phyloP scores from a whole-genome alignment of 2,888 invertebrate species.

The Sphinx pinastri region DNA sequence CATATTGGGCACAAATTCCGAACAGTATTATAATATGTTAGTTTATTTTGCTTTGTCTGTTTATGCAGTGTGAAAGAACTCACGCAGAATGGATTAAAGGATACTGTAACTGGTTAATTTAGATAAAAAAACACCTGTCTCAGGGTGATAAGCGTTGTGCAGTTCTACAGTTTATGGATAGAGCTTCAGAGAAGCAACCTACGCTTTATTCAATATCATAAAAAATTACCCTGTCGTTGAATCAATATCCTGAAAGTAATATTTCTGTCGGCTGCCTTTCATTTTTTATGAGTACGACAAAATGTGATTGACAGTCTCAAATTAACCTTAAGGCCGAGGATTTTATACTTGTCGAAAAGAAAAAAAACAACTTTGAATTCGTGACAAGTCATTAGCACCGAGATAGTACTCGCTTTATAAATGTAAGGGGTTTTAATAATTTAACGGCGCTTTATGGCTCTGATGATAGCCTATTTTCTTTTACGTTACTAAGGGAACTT shows the following conservation, averaged over 20 bases:
- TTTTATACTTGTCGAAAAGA: not conserved
- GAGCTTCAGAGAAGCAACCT: too few species aligned
- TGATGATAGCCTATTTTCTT: constrained; percentile 40
- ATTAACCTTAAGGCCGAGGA: not conserved
- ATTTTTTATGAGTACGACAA: not conserved
- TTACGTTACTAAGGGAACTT: constrained; percentile 34
- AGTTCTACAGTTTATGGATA: too few species aligned
- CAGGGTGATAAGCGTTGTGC: too few species aligned
- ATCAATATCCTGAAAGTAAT: not conserved
- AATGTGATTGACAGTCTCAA: not conserved
- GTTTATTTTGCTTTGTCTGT: too few species aligned
- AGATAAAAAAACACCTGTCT: too few species aligned
- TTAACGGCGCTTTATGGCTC: constrained; percentile 39
- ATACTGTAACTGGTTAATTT: too few species aligned
- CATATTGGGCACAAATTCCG: too few species aligned
- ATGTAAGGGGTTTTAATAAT: constrained; percentile 40
- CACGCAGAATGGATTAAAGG: too few species aligned
- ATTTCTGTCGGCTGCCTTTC: not conserved
- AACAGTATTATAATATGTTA: too few species aligned
- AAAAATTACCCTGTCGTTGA: too few species aligned
- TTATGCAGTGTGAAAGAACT: too few species aligned
- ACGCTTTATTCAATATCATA: too few species aligned
- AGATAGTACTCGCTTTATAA: constrained; percentile 24
- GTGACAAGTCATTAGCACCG: constrained; percentile 6
- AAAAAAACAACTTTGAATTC: constrained; percentile 17